phyloP scores from a whole-genome alignment of 2,113 vertebrate genomes.

The Campylomormyrus numenius region DNA sequence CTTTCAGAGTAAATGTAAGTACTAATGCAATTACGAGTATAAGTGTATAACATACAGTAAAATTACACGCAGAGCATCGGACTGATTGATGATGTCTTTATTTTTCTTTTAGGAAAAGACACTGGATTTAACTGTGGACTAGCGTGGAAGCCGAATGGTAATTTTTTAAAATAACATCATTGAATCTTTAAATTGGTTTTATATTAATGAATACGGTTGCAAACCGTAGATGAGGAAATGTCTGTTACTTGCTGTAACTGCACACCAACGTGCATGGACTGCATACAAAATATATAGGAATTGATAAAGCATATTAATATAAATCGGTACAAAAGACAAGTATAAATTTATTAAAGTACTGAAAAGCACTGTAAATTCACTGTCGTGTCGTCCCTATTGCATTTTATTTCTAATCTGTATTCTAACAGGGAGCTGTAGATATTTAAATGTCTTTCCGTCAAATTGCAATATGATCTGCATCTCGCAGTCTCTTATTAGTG shows the following conservation, averaged over 20 bases:
- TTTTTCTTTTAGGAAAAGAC: constrained; percentile 32
- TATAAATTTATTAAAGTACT: neutral
- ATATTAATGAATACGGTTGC: neutral
- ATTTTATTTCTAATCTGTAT: neutral
- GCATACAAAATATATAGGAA: neutral
- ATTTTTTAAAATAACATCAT: neutral
- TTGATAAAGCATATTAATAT: neutral
- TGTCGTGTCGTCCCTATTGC: neutral
- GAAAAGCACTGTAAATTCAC: neutral
- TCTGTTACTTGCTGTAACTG: neutral
- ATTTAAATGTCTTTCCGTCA: neutral
- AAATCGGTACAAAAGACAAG: neutral
- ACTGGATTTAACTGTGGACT: neutral
- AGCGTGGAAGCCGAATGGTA: neutral
- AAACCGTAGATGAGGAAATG: neutral
- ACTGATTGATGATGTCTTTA: neutral
- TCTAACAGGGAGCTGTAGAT: neutral
- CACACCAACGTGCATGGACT: neutral
- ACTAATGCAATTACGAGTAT: neutral
- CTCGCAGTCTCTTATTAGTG: neutral
- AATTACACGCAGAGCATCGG: neutral
- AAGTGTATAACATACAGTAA: neutral
- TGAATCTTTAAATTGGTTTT: neutral
- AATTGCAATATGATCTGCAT: neutral
- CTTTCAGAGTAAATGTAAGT: neutral